These are phyloP conservation scores for Glomeris maerens DNA, from an alignment of 1,140 invertebrate genomes.

Conservation along the genomic window DNA sequence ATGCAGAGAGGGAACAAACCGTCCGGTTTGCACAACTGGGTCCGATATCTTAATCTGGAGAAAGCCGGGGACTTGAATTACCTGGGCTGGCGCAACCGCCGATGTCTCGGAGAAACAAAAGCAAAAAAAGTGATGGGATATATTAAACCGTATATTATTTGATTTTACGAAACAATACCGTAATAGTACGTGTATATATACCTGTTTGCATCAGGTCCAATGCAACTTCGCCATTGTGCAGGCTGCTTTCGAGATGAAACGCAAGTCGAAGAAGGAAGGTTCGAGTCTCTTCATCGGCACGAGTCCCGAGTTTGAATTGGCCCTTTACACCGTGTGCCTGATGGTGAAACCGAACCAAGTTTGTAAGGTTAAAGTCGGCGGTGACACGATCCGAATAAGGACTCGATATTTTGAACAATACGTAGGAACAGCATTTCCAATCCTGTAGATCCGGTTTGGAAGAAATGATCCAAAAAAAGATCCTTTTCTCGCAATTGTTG, in stretches of 20 bases:
- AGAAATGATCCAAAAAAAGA: no score
- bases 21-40: constrained; percentile 73
- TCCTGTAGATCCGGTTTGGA: no score
- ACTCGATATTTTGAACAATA: no score
- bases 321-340: constrained; percentile 75
- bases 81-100: constrained; percentile 58
- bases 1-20: constrained; percentile 53
- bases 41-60: constrained; percentile 67
- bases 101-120: constrained; percentile 52
- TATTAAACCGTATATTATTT: not conserved
- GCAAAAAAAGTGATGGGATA: not conserved
- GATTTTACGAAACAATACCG: no score
- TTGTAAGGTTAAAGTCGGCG: constrained; percentile 54
- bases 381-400: no score
- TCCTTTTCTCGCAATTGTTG: no score
- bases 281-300: constrained; percentile 86
- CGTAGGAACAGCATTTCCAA: no score
- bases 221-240: not conserved
- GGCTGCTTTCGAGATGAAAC: not conserved
- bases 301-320: constrained; percentile 83
- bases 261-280: not conserved
- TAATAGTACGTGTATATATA: no score
- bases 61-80: constrained; percentile 49
- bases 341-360: constrained; percentile 48
- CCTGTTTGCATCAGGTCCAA: no score